These are phyloP conservation scores for Dendrophyllia cribrosa DNA, from an alignment of 64 coral and sea anemone genomes.

Conservation along the genomic window DNA sequence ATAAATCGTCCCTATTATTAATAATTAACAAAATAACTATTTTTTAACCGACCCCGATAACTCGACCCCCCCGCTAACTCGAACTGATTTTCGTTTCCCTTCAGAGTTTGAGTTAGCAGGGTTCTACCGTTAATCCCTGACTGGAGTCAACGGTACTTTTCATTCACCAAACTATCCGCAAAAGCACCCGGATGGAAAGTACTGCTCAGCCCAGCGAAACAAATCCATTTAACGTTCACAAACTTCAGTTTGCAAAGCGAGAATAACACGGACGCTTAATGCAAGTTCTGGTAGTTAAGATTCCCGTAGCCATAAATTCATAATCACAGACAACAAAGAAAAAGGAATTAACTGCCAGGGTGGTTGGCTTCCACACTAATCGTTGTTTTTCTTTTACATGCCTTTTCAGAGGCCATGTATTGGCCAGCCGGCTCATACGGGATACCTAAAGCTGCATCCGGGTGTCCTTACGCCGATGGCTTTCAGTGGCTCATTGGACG, in stretches of 20 bases:
- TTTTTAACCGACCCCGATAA: too few relatives aligned
- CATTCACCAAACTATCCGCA: conserved; percentile 63
- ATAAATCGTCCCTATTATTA: too few relatives aligned
- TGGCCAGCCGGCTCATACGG: conserved; percentile 56
- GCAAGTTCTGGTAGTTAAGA: too few relatives aligned
- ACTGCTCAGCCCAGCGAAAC: conserved; percentile 29
- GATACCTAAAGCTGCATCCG: conserved; percentile 22
- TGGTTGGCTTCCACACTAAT: too few relatives aligned
- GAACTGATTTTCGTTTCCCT: too few relatives aligned
- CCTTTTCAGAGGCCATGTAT: not conserved
- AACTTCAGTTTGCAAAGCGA: conserved; percentile 48
- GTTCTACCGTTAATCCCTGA: conserved; percentile 55
- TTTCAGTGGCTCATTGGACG: not conserved
- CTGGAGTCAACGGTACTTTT: conserved; percentile 41
- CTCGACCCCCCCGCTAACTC: too few relatives aligned
- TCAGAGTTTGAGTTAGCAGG: too few relatives aligned
- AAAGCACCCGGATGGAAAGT: conserved; percentile 69
- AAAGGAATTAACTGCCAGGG: too few relatives aligned
- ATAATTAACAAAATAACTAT: too few relatives aligned
- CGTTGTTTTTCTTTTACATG: too few relatives aligned
- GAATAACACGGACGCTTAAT: not conserved
- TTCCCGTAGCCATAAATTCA: too few relatives aligned
- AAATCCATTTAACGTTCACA: conserved; percentile 62
- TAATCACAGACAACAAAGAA: too few relatives aligned
- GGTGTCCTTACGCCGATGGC: not conserved